These are phyloP conservation scores for Dolichoris vasculosae DNA, from an alignment of 1,140 invertebrate genomes.

Conservation along the genomic window DNA sequence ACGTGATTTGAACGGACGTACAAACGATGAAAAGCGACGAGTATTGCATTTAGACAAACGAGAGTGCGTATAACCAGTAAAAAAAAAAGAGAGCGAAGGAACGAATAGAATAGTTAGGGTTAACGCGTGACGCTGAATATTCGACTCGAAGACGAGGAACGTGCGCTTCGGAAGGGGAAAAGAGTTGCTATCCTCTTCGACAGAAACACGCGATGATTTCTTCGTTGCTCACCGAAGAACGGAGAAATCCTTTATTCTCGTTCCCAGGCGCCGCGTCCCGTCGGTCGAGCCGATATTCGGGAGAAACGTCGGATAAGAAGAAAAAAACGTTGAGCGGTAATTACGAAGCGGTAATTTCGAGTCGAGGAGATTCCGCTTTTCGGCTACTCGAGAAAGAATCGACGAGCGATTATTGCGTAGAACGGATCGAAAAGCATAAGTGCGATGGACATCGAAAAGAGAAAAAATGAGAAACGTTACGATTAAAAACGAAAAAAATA, in stretches of 20 bases:
- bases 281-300: neutral
- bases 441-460: neutral
- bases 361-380: neutral
- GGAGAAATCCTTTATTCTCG: constrained; percentile 41
- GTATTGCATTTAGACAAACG: constrained; percentile 8
- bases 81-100: constrained; percentile 17
- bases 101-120: neutral
- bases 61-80: constrained; percentile 22
- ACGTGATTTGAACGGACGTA: constrained; percentile 29
- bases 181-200: neutral
- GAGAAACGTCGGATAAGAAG: neutral
- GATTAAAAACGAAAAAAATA: neutral
- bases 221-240: neutral
- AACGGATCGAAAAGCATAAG: neutral
- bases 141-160: neutral
- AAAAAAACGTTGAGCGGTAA: neutral
- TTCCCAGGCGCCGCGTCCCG: neutral
- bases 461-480: no score
- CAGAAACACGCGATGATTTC: constrained; percentile 7
- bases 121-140: constrained; percentile 1
- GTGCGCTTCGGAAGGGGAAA: neutral
- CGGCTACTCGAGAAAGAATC: neutral
- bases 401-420: neutral
- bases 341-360: neutral
- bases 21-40: neutral